These are phyloP conservation scores for Melanostigma gelatinosum DNA, from an alignment of 2,113 vertebrate species.

Conservation along the genomic window DNA sequence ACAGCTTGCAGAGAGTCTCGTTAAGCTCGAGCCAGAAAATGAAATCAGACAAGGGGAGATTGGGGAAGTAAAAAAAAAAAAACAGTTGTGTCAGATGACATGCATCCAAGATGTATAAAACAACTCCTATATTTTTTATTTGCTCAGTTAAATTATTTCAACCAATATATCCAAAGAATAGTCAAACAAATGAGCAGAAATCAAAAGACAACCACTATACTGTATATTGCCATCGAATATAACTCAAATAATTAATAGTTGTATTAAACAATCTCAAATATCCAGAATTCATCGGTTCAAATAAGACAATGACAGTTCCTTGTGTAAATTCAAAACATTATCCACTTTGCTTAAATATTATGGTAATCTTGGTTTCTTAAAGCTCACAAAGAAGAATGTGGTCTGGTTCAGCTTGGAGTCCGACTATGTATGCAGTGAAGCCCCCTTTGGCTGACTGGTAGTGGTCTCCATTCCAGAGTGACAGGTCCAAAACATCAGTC, in stretches of 20 bases:
- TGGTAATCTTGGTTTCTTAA: slow-evolving; percentile 73
- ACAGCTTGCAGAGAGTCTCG: neutral
- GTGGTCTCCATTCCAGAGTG: slow-evolving; percentile 32
- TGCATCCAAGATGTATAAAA: slow-evolving; percentile 66
- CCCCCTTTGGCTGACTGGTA: slow-evolving; percentile 42
- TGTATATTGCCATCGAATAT: slow-evolving; percentile 79
- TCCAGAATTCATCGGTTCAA: slow-evolving; percentile 79
- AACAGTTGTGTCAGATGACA: slow-evolving; percentile 29
- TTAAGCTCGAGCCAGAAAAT: neutral
- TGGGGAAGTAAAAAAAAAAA: neutral
- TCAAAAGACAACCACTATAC: slow-evolving; percentile 76
- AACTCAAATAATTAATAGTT: slow-evolving; percentile 73
- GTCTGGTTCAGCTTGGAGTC: slow-evolving; percentile 52
- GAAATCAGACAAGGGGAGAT: neutral
- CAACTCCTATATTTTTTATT: slow-evolving; percentile 75
- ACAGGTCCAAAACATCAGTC: slow-evolving; percentile 42
- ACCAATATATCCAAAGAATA: slow-evolving; percentile 76
- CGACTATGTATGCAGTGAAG: slow-evolving; percentile 44
- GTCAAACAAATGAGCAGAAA: slow-evolving; percentile 68
- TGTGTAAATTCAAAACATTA: slow-evolving; percentile 77
- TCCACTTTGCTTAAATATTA: slow-evolving; percentile 81
- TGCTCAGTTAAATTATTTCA: slow-evolving; percentile 78
- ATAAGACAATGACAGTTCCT: slow-evolving; percentile 77
- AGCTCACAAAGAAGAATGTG: slow-evolving; percentile 77
- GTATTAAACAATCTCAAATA: slow-evolving; percentile 79